These are phyloP conservation scores for Epinephelus awoara DNA, from an alignment of 2,797 vertebrate genomes.

Conservation along the genomic window DNA sequence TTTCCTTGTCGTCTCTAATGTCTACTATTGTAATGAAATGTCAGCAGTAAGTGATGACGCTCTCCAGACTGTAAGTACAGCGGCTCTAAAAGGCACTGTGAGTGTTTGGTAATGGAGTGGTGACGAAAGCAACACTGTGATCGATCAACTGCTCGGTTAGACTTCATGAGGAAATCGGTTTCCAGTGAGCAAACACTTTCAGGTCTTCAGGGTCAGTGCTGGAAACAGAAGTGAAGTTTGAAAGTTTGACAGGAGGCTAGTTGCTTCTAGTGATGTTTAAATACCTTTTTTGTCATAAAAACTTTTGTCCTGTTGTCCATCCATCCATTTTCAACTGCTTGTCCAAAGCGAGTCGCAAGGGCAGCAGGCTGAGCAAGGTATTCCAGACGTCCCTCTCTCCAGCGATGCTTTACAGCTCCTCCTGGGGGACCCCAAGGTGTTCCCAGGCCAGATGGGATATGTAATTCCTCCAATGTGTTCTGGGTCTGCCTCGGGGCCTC, in stretches of 20 bases:
- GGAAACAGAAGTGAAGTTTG: background rate
- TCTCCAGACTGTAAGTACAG: conserved; percentile 19
- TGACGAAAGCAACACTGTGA: conserved; percentile 10
- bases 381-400: too few relatives aligned
- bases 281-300: too few relatives aligned
- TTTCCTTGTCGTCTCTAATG: conserved; percentile 11
- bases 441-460: too few relatives aligned
- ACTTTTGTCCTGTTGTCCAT: too few relatives aligned
- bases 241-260: background rate
- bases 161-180: conserved; percentile 29
- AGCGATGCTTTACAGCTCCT: too few relatives aligned
- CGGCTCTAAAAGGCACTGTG: conserved; percentile 2
- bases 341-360: too few relatives aligned
- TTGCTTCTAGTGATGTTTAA: background rate
- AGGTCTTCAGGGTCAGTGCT: background rate
- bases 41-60: conserved; percentile 50
- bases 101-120: conserved; percentile 13
- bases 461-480: too few relatives aligned
- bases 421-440: too few relatives aligned
- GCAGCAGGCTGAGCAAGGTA: too few relatives aligned
- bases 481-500: too few relatives aligned
- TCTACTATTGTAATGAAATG: conserved; percentile 48
- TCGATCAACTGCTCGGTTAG: conserved; percentile 35
- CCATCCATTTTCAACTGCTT: too few relatives aligned
- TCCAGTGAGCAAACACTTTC: background rate